Conservation (phyloP, 92 coral and sea anemone species). For the Palythoa heliodiscus region DNA sequence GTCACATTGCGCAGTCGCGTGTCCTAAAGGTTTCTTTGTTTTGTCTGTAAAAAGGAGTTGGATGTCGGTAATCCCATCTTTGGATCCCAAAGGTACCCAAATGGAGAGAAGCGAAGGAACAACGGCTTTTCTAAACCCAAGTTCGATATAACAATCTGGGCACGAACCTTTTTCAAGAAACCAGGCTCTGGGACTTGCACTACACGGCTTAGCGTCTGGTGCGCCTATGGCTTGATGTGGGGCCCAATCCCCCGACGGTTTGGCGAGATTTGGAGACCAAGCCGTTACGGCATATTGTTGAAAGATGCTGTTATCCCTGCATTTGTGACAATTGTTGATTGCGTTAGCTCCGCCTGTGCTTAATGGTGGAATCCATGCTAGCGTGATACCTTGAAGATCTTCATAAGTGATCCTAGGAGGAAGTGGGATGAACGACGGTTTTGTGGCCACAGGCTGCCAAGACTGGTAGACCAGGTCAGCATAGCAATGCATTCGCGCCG, state of each 20-base stretch:
- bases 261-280: constrained; percentile 65
- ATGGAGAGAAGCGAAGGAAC: constrained; percentile 77
- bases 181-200: constrained; percentile 68
- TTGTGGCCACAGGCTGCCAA: constrained; percentile 79
- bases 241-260: constrained; percentile 78
- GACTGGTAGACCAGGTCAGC: constrained; percentile 86
- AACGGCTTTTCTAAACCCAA: constrained; percentile 91
- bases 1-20: constrained; percentile 97
- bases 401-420: constrained; percentile 90
- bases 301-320: constrained; percentile 79
- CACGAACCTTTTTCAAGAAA: constrained; percentile 49
- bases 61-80: constrained; percentile 74
- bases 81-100: constrained; percentile 76
- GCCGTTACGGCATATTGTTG: constrained; percentile 93
- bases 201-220: constrained; percentile 86
- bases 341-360: constrained; percentile 93
- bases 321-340: constrained; percentile 81
- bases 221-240: constrained; percentile 96
- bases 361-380: constrained; percentile 94
- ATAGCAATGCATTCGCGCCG: constrained; percentile 97
- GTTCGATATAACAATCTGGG: constrained; percentile 73
- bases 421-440: constrained; percentile 90
- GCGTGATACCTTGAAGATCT: constrained; percentile 56
- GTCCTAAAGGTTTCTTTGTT: constrained; percentile 68
- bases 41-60: constrained; percentile 73